Base-by-base conservation (phyloP, 2,888 invertebrate genomes). In the Chaetogeoica ovagalla region DNA sequence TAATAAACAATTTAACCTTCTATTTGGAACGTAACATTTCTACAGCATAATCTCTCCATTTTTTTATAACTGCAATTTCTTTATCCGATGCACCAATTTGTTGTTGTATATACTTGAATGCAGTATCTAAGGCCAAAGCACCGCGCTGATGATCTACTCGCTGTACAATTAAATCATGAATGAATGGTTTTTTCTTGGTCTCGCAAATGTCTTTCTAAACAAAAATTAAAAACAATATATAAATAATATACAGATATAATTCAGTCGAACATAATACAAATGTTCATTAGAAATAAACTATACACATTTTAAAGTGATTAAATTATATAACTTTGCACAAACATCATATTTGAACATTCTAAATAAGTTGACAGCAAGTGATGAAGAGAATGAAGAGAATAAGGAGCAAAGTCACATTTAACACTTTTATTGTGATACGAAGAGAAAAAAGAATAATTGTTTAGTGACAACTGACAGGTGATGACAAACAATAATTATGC, bases 41-140 rank as follows among this genome's bases (percentile, higher is more conserved):
- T 15, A 79, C 55, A 57, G 79, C 79, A 30, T 79, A 71, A 71
- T 79, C 70, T 43, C 79, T 62, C 79, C 79, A 79, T 69, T 79
- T 79, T 79, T 79, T 79, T 9, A 79, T 43, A 43, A 71, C 48
- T 9, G 55, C 21, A n/a, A 79, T 79, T 55, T 79, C 79, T 63
- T 63, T 71, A 30, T 79, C 71, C 23, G 79, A 55, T n/a, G 71
- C 79, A 57, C 79, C 79, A 19, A 79, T 79, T 65, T 79, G 79
- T 57, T 79, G 63, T 17, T 71, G 79, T 55, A 79, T 65, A 30
- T 79, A 79, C 57, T 79, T 70, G 23, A 79, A 79, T 19, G 79
- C 79, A 30, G 63, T 79, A 30, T 79, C 70, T 43, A 79, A 71
- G 8, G 70, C 79, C 19, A 79, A 65, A 57, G 79, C 71, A 4